Conservation (phyloP, 1,140 invertebrate species). For the Drosophila pandora region DNA sequence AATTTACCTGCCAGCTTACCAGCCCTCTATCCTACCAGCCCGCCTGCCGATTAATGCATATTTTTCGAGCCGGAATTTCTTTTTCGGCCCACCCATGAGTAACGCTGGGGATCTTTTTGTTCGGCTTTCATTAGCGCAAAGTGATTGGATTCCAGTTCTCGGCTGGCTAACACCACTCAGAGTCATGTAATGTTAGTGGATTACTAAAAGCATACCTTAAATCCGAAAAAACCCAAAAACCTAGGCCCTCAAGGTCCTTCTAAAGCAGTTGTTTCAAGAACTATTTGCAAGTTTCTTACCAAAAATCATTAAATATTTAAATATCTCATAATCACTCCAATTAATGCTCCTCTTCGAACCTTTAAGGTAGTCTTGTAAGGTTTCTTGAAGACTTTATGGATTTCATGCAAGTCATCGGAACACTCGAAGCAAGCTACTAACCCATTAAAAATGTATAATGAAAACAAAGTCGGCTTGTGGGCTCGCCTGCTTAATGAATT, state of each 20-base stretch:
- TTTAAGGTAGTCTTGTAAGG: not conserved
- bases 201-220: conserved; percentile 4
- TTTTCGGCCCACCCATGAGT: conserved; percentile 44
- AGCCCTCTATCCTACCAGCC: not conserved
- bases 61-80: conserved; percentile 8
- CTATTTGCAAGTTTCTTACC: not conserved
- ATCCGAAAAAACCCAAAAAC: not conserved
- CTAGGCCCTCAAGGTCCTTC: not conserved
- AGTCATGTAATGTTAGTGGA: conserved; percentile 3
- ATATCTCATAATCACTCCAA: not conserved
- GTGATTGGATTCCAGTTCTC: conserved; percentile 50
- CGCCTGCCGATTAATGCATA: conserved; percentile 41
- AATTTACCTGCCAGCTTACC: conserved; percentile 20
- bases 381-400: not conserved
- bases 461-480: conserved; percentile 34
- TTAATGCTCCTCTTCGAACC: not conserved
- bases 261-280: not conserved
- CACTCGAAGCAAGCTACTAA: conserved; percentile 33
- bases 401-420: conserved; percentile 32
- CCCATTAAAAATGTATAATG: conserved; percentile 46
- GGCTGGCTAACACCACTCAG: conserved; percentile 13
- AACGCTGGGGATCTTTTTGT: conserved; percentile 28
- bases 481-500: conserved; percentile 44
- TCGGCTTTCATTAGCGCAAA: conserved; percentile 61
- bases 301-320: not conserved